Base-by-base conservation (phyloP, 2,888 invertebrate species). In the Sesia apiformis region DNA sequence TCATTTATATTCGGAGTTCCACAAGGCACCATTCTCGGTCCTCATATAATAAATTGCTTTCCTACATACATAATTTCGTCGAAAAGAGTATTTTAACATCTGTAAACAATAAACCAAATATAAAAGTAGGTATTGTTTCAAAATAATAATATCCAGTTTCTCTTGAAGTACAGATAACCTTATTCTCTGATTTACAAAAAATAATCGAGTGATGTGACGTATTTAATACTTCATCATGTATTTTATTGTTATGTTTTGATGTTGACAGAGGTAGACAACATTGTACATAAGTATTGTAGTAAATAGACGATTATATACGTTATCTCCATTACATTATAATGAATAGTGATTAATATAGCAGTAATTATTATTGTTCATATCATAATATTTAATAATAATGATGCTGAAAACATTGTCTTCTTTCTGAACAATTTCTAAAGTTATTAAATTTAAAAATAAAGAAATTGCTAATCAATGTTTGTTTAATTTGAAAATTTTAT, bases 401-500 rank as follows among this genome's bases (percentile, higher is more conserved):
- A 85, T 77, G 85, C 87, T 86, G 84, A 85, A 86, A 87, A 81
- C 81, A 88, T 93, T 92, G 92, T 93, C 93, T 93, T 93, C 92
- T 92, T 92, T 93, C 91, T 90, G 91, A 93, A 91, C 90, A 90
- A 93, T 93, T 93, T 93, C 93, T 93, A 93, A 93, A 93, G 93
- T 93, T 90, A 90, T 90, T 90, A 87, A 90, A 86, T 86, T 58
- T 87, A 84, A 88, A 87, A 90, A 87, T 89, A 90, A 90, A 88
- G 84, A 89, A 88, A 88, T 87, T 89, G 87, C 86, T 88, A 88
- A 87, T 86, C 86, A 72, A 54, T 66, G 64, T 65, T 75, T 69
- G 76, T 84, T 84, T 86, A 56, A 76, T 74, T 81, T 50, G 53
- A 52, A 53, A 46, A n/a, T n/a, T 39, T 54, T 53, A 49, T 23